phyloP scores from a whole-genome alignment of 2,797 vertebrate species.

The Gambusia yucatana region DNA sequence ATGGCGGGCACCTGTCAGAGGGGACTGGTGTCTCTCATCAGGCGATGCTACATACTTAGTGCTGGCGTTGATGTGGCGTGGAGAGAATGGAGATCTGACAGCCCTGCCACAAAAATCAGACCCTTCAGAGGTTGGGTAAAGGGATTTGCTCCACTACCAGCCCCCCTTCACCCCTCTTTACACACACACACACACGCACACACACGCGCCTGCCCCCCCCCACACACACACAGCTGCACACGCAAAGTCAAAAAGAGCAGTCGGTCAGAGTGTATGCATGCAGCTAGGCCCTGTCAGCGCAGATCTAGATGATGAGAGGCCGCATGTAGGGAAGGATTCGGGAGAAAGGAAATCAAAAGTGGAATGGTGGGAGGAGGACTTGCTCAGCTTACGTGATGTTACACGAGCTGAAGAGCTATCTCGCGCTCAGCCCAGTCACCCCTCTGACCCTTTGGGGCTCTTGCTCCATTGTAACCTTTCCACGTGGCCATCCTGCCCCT shows the following conservation, averaged over 20 bases:
- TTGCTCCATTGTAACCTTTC: conserved; percentile 36
- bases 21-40: conserved; percentile 83
- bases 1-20: conserved; percentile 82
- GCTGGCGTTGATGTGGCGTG: conserved; percentile 83
- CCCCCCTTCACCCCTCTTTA: conserved; percentile 33
- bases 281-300: conserved; percentile 88
- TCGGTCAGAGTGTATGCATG: conserved; percentile 85
- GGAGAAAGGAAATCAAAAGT: conserved; percentile 46
- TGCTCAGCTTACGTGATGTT: conserved; percentile 66
- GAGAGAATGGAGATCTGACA: conserved; percentile 93
- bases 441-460: conserved; percentile 28
- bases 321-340: conserved; percentile 41
- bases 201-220: neutral
- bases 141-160: conserved; percentile 40
- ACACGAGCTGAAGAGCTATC: conserved; percentile 70
- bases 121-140: conserved; percentile 77
- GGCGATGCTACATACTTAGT: conserved; percentile 89
- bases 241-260: conserved; percentile 93
- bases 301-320: conserved; percentile 58
- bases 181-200: neutral
- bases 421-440: conserved; percentile 65
- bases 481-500: conserved; percentile 53
- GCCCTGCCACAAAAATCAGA: conserved; percentile 95
- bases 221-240: conserved; percentile 36
- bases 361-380: conserved; percentile 33